Evolutionary conservation across 2,797 vertebrate species (phyloP).

Genomic region (Syngnathus acus): DNA sequence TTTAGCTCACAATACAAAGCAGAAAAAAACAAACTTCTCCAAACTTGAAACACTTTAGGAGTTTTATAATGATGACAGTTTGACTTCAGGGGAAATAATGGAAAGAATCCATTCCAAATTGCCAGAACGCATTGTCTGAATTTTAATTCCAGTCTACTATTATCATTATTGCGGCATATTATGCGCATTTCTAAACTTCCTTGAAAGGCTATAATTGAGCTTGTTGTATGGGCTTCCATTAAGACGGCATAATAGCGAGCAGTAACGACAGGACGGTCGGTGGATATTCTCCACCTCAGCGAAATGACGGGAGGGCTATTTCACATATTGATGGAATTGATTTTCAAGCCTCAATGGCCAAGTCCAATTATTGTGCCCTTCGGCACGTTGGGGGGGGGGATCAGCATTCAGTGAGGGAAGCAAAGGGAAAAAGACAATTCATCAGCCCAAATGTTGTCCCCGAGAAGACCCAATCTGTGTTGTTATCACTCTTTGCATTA

Average conservation of each 20-base stretch:
- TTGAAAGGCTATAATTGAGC: neutral
- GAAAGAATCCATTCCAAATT: neutral
- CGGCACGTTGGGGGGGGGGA: neutral
- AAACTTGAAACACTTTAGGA: too few relatives aligned
- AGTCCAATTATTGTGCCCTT: constrained; percentile 36
- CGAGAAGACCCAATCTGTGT: constrained; percentile 19
- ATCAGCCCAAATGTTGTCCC: constrained; percentile 21
- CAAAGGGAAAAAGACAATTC: constrained; percentile 20
- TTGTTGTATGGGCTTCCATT: neutral
- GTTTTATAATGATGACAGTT: neutral
- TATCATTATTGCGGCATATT: neutral
- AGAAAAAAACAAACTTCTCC: too few relatives aligned
- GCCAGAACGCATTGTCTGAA: neutral
- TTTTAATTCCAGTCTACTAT: neutral
- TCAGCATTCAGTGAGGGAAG: constrained; percentile 16
- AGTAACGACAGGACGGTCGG: constrained; percentile 12
- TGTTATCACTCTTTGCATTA: constrained; percentile 34
- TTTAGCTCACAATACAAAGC: too few relatives aligned
- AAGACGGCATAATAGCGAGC: constrained; percentile 4
- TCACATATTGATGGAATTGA: constrained; percentile 40
- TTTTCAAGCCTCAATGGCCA: constrained; percentile 35
- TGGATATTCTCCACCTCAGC: constrained; percentile 22
- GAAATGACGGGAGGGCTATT: constrained; percentile 22
- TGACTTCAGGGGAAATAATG: neutral
- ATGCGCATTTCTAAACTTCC: neutral